Percentiles rank a stretch among this genome's conserved stretches.
Conservation (phyloP, 2,888 invertebrate species). For the Cacoxenus indagator region DNA sequence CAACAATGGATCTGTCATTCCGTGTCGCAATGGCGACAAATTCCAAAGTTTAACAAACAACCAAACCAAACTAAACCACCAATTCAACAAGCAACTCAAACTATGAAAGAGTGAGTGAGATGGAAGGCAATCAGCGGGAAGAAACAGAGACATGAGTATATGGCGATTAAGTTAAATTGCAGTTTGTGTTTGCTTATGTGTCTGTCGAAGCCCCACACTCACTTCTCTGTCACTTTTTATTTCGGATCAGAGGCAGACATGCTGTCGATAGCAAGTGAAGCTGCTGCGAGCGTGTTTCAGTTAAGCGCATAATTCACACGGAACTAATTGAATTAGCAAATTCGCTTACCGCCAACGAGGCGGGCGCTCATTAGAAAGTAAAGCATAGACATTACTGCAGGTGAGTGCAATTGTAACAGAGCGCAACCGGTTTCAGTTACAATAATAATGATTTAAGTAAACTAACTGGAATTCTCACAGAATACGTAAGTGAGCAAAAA, state of each 20-base stretch:
- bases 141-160: too few relatives aligned
- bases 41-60: neutral
- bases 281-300: conserved; percentile 8
- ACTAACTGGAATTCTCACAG: neutral
- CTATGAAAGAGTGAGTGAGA: too few relatives aligned
- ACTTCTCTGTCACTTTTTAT: neutral
- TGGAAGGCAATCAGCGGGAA: too few relatives aligned
- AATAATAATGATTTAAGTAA: neutral
- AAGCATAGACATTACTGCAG: neutral
- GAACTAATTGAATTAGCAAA: conserved; percentile 59
- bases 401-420: neutral
- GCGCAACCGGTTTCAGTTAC: neutral
- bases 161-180: too few relatives aligned
- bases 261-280: neutral
- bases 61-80: too few relatives aligned
- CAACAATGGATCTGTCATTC: neutral
- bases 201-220: neutral
- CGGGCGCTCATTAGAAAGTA: neutral
- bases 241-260: neutral
- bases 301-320: conserved; percentile 57
- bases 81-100: too few relatives aligned
- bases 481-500: too few relatives aligned
- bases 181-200: neutral
- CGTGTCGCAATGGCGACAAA: neutral
- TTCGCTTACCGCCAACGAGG: neutral